Evolutionary conservation across 2,888 invertebrate species (phyloP).

Genomic region (Chloroclysta siterata): DNA sequence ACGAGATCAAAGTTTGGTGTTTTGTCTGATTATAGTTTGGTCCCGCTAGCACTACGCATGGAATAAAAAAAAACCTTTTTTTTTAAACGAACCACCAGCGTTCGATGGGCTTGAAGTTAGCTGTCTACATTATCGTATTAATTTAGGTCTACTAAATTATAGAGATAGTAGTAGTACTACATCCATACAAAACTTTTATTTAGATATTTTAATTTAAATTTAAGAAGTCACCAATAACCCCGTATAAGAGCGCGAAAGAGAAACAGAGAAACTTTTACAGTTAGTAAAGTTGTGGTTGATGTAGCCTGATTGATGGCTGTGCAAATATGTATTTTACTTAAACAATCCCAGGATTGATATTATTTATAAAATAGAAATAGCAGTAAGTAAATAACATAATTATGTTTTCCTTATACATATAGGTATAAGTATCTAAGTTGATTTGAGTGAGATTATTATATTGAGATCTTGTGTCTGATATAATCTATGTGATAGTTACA

Average conservation of each 20-base stretch:
- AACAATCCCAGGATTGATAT: neutral
- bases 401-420: conserved; percentile 19
- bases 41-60: conserved; percentile 20
- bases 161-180: too few relatives aligned
- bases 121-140: too few relatives aligned
- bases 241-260: too few relatives aligned
- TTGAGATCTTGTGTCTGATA: conserved; percentile 44
- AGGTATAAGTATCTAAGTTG: conserved; percentile 26
- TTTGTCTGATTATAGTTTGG: conserved; percentile 10
- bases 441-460: conserved; percentile 40
- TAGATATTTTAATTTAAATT: too few relatives aligned
- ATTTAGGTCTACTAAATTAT: too few relatives aligned
- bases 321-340: neutral
- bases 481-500: conserved; percentile 31
- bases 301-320: neutral
- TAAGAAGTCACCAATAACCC: too few relatives aligned
- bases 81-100: neutral
- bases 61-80: neutral
- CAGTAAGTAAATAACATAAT: conserved; percentile 5
- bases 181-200: too few relatives aligned
- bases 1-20: conserved; percentile 12
- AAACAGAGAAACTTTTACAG: too few relatives aligned
- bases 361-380: conserved; percentile 1
- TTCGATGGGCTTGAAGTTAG: too few relatives aligned
- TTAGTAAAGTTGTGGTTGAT: too few relatives aligned